Conservation (phyloP, 37 sponge, comb jelly and placozoan genomes). For the Cladorhizidae sp. region DNA sequence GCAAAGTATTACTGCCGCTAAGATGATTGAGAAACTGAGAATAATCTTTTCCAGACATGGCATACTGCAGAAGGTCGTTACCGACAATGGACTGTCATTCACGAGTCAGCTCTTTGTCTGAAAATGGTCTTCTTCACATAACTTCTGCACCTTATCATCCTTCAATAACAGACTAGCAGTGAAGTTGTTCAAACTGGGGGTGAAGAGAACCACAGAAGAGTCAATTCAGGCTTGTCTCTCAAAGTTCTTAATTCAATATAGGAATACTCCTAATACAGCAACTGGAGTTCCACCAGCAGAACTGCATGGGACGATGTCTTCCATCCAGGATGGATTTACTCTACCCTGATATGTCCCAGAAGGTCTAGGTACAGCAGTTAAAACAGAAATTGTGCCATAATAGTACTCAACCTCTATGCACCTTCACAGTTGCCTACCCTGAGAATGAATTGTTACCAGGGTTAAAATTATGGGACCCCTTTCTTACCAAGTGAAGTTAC, state of each 20-base stretch:
- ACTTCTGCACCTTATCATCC: neutral
- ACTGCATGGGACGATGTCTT: neutral
- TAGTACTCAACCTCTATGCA: no score
- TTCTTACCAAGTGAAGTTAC: no score
- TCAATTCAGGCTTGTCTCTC: neutral
- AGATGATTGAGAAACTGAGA: neutral
- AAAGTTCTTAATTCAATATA: neutral
- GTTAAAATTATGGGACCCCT: no score
- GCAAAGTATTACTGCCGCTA: neutral
- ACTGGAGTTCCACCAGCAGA: neutral
- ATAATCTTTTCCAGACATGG: neutral
- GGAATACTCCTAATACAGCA: neutral
- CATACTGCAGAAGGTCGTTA: neutral
- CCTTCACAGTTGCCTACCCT: no score
- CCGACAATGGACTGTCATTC: neutral
- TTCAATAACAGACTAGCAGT: neutral
- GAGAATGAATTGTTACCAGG: no score
- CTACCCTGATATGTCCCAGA: no score
- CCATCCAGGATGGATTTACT: neutral
- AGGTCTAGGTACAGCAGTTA: no score
- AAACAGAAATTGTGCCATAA: no score
- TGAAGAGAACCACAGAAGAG: neutral
- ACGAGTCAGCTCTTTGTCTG: neutral
- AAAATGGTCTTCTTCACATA: neutral
- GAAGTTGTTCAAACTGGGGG: neutral